Conservation (phyloP, 2,113 vertebrate genomes). For the Callorhinus ursinus region DNA sequence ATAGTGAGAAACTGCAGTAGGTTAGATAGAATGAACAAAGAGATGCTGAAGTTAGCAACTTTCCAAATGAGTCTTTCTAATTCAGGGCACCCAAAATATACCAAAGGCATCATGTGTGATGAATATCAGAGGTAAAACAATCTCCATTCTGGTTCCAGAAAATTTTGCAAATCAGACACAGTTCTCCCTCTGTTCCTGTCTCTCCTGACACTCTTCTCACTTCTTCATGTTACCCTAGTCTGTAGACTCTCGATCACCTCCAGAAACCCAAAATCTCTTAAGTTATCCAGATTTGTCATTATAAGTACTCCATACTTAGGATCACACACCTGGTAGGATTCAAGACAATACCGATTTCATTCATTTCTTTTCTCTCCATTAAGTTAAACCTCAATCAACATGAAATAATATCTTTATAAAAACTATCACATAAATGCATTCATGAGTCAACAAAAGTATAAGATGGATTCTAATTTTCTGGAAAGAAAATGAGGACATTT, state of each 20-base stretch:
- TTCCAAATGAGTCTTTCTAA: neutral
- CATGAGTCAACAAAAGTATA: neutral
- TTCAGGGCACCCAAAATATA: neutral
- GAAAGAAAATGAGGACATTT: neutral
- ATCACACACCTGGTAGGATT: neutral
- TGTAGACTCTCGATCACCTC: neutral
- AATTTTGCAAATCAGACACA: neutral
- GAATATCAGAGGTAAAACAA: constrained; percentile 11
- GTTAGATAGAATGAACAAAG: neutral
- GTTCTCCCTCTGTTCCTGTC: neutral
- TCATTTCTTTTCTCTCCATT: neutral
- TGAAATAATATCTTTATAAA: neutral
- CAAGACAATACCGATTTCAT: neutral
- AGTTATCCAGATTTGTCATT: neutral
- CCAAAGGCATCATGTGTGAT: neutral
- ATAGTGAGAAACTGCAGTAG: neutral
- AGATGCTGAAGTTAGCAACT: neutral
- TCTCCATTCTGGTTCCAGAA: neutral
- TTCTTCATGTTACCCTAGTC: neutral
- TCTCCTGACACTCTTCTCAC: neutral
- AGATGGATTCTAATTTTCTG: neutral
- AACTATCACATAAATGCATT: neutral
- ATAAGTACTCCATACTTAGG: neutral
- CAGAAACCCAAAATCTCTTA: neutral
- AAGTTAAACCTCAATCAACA: neutral